Conservation (phyloP, 2,888 invertebrate genomes). For the Tenthredo notha region DNA sequence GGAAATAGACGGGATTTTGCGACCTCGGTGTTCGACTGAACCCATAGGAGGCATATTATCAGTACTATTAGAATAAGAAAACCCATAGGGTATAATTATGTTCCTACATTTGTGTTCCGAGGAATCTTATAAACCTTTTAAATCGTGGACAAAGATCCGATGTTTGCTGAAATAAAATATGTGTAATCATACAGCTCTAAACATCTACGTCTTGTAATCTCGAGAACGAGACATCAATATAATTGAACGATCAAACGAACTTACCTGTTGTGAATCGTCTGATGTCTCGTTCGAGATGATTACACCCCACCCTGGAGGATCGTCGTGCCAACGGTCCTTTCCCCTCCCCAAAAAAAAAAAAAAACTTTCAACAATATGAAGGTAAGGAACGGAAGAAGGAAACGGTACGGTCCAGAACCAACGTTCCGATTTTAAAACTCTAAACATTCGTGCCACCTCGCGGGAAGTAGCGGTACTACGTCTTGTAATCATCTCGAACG, state of each 20-base stretch:
- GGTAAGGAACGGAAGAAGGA: too few species aligned
- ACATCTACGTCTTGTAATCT: background rate
- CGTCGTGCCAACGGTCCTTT: too few species aligned
- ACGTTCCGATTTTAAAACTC: too few species aligned
- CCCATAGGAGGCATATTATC: background rate
- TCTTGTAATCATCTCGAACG: too few species aligned
- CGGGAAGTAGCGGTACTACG: too few species aligned
- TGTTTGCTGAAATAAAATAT: background rate
- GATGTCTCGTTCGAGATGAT: background rate
- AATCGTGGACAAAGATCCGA: too few species aligned
- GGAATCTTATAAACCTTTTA: too few species aligned
- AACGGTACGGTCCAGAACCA: too few species aligned
- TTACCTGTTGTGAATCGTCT: background rate
- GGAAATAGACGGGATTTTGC: background rate
- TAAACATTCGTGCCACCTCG: too few species aligned
- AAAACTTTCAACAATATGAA: too few species aligned
- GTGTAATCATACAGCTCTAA: background rate
- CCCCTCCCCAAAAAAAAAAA: too few species aligned
- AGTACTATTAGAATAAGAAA: constrained; percentile 5
- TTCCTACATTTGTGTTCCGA: background rate
- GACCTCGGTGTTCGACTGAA: background rate
- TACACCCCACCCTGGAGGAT: background rate
- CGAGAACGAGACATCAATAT: background rate
- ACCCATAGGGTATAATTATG: background rate
- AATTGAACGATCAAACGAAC: background rate